Base-by-base conservation (phyloP, 2,888 invertebrate genomes). In the Cataglyphis livida region DNA sequence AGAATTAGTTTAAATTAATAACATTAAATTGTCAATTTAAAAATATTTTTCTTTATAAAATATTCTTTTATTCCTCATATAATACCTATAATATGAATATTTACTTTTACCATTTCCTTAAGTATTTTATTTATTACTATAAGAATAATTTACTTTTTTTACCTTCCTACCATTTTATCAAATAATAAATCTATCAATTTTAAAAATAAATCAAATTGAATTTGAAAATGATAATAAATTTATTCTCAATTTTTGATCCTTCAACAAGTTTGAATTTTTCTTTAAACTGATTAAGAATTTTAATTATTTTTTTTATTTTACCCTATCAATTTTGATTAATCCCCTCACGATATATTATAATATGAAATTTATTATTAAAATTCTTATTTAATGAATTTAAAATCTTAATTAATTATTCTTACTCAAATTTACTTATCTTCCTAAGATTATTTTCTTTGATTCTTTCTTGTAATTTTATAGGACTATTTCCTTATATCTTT, bases 391-490 rank as follows among this genome's bases (percentile, higher is more conserved):
- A 32, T 3, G 73, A 73, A 59, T 73, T 73, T 15, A 61, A 61
- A 44, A n/a, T 57, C 18, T 6, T 79, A n/a, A 18, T 51, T 32
- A 38, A 57, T 5, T 41, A 41, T 0, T 61, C 44, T 0, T 2
- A 2, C 12, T 28, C 25, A 0, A 73, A 62, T n/a, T 5, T 71
- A 9, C 35, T 91, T 96, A 93, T 96, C 96, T 95, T 97, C 12
- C 5, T 64, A 0, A n/a, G 12, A 0, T 1, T 81, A 7, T n/a
- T 81, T n/a, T 0, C 97, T 95, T 21, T 51, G 93, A 92, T 95
- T 54, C 94, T 96, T 92, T 95, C 96, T 93, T 96, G 96, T 95
- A 97, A 97, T 95, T 96, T 21, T 21, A 21, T 96, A 95, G 96
- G 97, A 92, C 95, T 97, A 97, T 95, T 94, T 96, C 91, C 97